Conservation (phyloP, 2,888 invertebrate species). For the Scrobipalpa atriplicella region DNA sequence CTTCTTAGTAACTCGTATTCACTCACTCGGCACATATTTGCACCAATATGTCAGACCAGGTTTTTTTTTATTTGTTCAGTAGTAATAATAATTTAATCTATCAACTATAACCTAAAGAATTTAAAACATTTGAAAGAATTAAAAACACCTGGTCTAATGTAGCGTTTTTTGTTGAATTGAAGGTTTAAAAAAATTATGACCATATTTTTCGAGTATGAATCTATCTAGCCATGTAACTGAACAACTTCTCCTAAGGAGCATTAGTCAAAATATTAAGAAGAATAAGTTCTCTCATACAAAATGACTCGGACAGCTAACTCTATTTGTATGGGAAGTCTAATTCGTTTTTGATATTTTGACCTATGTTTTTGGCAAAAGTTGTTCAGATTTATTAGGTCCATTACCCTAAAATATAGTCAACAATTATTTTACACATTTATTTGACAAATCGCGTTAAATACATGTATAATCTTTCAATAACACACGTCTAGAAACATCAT, state of each 20-base stretch:
- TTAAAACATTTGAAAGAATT: slow-evolving; percentile 12
- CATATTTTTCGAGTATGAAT: too few species aligned
- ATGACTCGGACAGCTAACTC: too few species aligned
- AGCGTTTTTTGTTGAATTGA: slow-evolving; percentile 12
- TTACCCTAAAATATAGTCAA: too few species aligned
- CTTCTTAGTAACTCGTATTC: not conserved
- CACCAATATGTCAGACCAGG: slow-evolving; percentile 19
- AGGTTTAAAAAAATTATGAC: not conserved
- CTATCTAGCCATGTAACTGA: too few species aligned
- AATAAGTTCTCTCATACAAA: too few species aligned
- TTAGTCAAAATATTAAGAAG: too few species aligned
- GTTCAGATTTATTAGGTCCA: too few species aligned
- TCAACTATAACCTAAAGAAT: slow-evolving; percentile 17
- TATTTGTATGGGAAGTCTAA: too few species aligned
- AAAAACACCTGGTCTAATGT: slow-evolving; percentile 12
- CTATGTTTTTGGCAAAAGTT: too few species aligned
- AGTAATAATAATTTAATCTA: slow-evolving; percentile 17
- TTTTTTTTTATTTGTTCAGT: slow-evolving; percentile 3
- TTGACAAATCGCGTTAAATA: not conserved
- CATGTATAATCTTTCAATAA: slow-evolving; percentile 8
- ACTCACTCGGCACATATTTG: not conserved
- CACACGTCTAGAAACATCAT: not conserved
- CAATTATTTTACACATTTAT: too few species aligned
- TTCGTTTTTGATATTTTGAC: too few species aligned
- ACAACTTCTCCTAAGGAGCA: too few species aligned